These are phyloP conservation scores for Exaiptasia diaphana DNA, from an alignment of 64 coral and sea anemone species.

Conservation along the genomic window DNA sequence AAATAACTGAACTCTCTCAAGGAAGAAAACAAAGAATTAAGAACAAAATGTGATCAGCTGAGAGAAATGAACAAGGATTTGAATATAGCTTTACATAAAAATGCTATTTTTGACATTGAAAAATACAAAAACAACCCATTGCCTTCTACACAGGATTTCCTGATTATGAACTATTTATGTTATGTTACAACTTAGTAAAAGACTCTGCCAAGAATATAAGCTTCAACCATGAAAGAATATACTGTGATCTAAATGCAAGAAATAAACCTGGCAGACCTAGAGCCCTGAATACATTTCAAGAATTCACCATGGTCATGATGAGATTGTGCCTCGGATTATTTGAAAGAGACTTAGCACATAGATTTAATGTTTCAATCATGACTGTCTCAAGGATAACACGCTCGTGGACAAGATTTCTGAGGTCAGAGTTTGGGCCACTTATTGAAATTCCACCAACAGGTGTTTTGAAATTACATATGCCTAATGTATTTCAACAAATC, in stretches of 20 bases:
- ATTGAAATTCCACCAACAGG: slow-evolving; percentile 26
- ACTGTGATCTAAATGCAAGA: too few relatives aligned
- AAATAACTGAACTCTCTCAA: slow-evolving; percentile 2
- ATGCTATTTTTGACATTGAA: neutral
- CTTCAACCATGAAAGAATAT: too few relatives aligned
- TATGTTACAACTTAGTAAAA: slow-evolving; percentile 53
- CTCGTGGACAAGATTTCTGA: neutral
- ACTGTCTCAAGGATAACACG: slow-evolving; percentile 21
- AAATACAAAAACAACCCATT: slow-evolving; percentile 1
- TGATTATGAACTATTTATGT: slow-evolving; percentile 19
- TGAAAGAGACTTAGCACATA: slow-evolving; percentile 27
- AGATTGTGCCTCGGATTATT: slow-evolving; percentile 7
- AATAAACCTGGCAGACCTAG: slow-evolving; percentile 3
- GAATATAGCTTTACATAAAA: neutral
- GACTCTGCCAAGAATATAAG: slow-evolving; percentile 53
- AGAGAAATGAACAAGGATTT: neutral
- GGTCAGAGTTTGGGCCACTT: slow-evolving; percentile 21
- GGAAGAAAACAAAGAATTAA: neutral
- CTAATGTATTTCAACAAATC: slow-evolving; percentile 39
- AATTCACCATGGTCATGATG: slow-evolving; percentile 37
- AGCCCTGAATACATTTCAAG: slow-evolving; percentile 8
- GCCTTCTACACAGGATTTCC: slow-evolving; percentile 50
- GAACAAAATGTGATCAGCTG: neutral
- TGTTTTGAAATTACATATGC: slow-evolving; percentile 40
- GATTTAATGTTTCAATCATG: slow-evolving; percentile 18